Evolutionary conservation across 2,797 vertebrate species (phyloP).

Genomic region (Spinibarbus caldwelli): DNA sequence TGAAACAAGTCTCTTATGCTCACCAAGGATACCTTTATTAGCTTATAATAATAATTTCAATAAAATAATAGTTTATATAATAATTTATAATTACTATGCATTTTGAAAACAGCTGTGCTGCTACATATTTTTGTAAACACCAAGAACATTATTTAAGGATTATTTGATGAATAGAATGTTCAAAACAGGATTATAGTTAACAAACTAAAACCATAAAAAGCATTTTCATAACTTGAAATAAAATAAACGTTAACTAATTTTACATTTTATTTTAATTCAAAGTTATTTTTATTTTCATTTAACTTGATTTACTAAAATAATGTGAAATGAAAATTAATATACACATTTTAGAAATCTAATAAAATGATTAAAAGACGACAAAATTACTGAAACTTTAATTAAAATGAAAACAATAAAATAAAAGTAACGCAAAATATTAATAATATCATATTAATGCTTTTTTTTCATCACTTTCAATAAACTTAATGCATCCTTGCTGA

Average conservation of each 20-base stretch:
- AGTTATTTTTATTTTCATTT: neutral
- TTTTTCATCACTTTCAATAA: neutral
- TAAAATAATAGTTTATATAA: neutral
- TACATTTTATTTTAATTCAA: neutral
- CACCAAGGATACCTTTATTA: no score
- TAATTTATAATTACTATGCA: neutral
- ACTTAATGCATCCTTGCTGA: neutral
- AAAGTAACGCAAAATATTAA: neutral
- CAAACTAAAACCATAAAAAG: neutral
- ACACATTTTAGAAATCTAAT: neutral
- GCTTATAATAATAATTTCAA: neutral
- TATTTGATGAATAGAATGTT: neutral
- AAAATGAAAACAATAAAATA: neutral
- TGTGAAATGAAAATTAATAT: neutral
- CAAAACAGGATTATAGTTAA: neutral
- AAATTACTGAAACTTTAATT: neutral
- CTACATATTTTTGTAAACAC: neutral
- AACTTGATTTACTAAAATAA: neutral
- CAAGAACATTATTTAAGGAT: neutral
- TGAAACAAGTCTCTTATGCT: neutral
- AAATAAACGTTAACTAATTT: neutral
- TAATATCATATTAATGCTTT: neutral
- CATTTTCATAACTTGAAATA: neutral
- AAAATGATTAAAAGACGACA: neutral
- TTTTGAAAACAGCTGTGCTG: neutral